Evolutionary conservation across 2,113 vertebrate species (phyloP), one percentile per base, ranked within the genome.

Genomic region (Pelodiscus sinensis): DNA sequence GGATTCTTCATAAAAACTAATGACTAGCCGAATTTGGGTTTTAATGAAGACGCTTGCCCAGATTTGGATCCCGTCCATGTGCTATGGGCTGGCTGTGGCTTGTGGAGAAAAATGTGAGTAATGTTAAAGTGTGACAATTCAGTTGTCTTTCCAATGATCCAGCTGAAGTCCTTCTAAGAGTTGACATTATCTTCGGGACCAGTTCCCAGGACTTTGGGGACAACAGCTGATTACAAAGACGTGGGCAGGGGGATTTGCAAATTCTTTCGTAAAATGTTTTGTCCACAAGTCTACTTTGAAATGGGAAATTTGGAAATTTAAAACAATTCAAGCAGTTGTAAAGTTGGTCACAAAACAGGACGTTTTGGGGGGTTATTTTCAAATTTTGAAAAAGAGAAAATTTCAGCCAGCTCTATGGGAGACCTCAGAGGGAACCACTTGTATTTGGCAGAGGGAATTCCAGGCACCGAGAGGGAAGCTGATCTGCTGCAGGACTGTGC

Each of bases 21-120:
- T 27, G n/a, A 81, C 4, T 18, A 51, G 57, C 1, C 1, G n/a
- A 52, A 24, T 91, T 85, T 78, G 19, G 14, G 24, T 50, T 68
- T 29, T 1, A 0, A 16, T n/a, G 57, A 31, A 56, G 35, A n/a
- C 0, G 3, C 57, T 58, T 79, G 60, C 54, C 1, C 0, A 35
- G 2, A 14, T 87, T 77, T 77, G 73, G 73, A 50, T 25, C 38
- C 73, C 44, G 89, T 83, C 83, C 78, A 89, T 62, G 3, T 68
- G 31, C 44, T 87, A 65, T 56, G n/a, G 8, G 79, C 73, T 88
- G 54, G 44, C 50, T 1, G 52, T 0, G 14, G 16, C 13, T 35
- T 2, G 50, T 0, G 3, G 85, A 71, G n/a, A 22, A 71, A 83
- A 85, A 56, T 16, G 3, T 7, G 31, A 16, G 38, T 60, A 11